Conservation (phyloP, 1,140 invertebrate species). For the Ladona fulva region DNA sequence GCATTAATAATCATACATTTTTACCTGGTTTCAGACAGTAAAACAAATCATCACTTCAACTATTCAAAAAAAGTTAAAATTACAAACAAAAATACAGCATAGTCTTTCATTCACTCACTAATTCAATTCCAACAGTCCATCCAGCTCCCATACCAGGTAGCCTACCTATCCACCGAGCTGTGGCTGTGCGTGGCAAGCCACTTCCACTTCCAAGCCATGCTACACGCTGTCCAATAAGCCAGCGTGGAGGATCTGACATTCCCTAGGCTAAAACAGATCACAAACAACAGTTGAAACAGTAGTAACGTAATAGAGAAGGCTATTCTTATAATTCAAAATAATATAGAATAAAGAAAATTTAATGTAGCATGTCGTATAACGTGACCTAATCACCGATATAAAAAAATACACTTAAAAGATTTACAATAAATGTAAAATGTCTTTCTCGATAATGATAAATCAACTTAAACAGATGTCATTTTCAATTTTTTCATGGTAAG, state of each 20-base stretch:
- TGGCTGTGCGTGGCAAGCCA: constrained; percentile 38
- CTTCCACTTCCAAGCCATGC: constrained; percentile 45
- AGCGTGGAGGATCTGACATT: constrained; percentile 23
- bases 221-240: constrained; percentile 41
- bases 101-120: constrained; percentile 37
- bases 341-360: too few relatives aligned
- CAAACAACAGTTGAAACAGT: neutral
- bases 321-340: too few relatives aligned
- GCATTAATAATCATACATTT: constrained; percentile 18
- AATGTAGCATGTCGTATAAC: too few relatives aligned
- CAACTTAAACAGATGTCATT: too few relatives aligned
- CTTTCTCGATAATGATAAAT: too few relatives aligned
- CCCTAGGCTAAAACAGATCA: neutral
- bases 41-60: neutral
- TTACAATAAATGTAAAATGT: too few relatives aligned
- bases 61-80: neutral
- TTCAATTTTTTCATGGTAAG: too few relatives aligned
- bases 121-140: constrained; percentile 47
- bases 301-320: too few relatives aligned
- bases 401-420: too few relatives aligned
- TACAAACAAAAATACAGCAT: neutral
- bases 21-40: neutral
- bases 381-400: too few relatives aligned
- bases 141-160: constrained; percentile 40
- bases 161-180: constrained; percentile 46